Evolutionary conservation across 2,113 vertebrate genomes (phyloP).

Genomic region (Chaenogobius annularis): DNA sequence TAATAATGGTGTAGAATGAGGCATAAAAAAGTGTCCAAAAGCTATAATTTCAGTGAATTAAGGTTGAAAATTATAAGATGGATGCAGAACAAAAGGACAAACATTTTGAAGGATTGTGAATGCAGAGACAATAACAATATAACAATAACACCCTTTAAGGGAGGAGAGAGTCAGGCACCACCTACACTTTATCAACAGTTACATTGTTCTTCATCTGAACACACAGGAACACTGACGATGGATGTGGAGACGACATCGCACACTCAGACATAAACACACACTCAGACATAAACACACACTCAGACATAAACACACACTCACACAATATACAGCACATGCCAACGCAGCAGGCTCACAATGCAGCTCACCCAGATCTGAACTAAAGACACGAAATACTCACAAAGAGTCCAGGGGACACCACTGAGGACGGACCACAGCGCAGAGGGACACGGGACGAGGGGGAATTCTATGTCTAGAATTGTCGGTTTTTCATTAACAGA

Average conservation of each 20-base stretch:
- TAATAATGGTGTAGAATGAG: not conserved
- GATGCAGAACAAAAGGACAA: not conserved
- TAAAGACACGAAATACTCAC: constrained; percentile 68
- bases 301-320: constrained; percentile 31
- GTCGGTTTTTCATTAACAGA: not conserved
- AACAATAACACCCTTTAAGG: constrained; percentile 18
- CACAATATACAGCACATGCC: constrained; percentile 54
- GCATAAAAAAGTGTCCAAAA: too few relatives aligned
- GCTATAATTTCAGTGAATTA: not conserved
- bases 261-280: constrained; percentile 38
- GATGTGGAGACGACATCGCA: constrained; percentile 41
- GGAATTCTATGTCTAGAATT: not conserved
- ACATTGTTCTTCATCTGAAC: constrained; percentile 31
- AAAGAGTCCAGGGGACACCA: constrained; percentile 68
- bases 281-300: constrained; percentile 52
- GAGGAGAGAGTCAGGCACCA: constrained; percentile 22
- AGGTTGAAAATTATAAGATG: not conserved
- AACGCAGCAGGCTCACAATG: constrained; percentile 17
- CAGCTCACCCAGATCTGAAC: constrained; percentile 9
- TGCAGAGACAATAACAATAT: constrained; percentile 1
- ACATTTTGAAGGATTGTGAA: constrained; percentile 11
- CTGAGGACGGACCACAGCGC: constrained; percentile 73
- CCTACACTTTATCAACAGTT: constrained; percentile 19
- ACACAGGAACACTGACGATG: constrained; percentile 44
- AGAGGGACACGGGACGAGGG: constrained; percentile 50